phyloP scores from a whole-genome alignment of 2,888 invertebrate genomes.

The Philereme transversata region DNA sequence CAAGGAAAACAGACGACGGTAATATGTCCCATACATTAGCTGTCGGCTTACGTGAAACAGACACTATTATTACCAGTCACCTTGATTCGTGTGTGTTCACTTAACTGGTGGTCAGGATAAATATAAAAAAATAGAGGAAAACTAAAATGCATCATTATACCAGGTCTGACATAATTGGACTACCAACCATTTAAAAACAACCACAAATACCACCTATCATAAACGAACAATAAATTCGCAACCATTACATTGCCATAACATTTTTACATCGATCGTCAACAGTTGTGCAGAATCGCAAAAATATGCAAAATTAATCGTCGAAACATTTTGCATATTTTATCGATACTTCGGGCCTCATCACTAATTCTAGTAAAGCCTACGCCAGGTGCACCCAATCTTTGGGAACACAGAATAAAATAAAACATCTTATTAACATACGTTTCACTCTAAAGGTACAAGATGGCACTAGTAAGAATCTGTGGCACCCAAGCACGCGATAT shows the following conservation, averaged over 20 bases:
- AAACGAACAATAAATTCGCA: slow-evolving; percentile 20
- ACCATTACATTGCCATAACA: slow-evolving; percentile 20
- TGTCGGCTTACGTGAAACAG: too few species aligned
- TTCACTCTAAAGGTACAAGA: neutral
- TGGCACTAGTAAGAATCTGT: neutral
- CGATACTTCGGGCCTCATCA: slow-evolving; percentile 39
- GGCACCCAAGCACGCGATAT: neutral
- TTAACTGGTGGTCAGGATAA: too few species aligned
- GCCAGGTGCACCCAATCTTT: slow-evolving; percentile 64
- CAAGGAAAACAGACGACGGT: too few species aligned
- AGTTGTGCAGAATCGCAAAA: slow-evolving; percentile 36
- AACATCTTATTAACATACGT: neutral
- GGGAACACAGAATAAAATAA: slow-evolving; percentile 14
- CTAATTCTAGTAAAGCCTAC: slow-evolving; percentile 49
- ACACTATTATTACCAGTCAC: too few species aligned
- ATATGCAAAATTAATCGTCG: slow-evolving; percentile 38
- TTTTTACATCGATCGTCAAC: slow-evolving; percentile 35
- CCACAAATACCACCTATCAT: slow-evolving; percentile 5
- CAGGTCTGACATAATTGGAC: neutral
- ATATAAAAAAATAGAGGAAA: too few species aligned
- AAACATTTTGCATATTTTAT: slow-evolving; percentile 41
- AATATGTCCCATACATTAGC: too few species aligned
- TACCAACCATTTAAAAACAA: slow-evolving; percentile 1
- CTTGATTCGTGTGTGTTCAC: too few species aligned
- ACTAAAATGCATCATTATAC: too few species aligned